Evolutionary conservation across 2,888 invertebrate species (phyloP), one percentile per base, ranked within the genome.

Genomic region (Alitta virens): DNA sequence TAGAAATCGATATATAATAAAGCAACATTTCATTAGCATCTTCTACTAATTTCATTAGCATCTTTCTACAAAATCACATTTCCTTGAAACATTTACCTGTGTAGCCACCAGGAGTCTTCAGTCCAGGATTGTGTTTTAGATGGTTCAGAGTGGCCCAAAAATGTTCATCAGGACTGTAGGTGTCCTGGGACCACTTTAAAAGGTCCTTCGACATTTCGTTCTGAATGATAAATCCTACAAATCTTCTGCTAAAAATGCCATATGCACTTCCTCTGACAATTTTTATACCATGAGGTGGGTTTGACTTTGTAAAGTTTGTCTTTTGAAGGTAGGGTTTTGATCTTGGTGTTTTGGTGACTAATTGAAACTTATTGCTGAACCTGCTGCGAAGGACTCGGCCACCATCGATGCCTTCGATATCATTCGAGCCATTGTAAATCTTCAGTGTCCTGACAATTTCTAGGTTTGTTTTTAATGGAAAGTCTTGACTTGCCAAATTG

Each of bases 361-460:
- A 16, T 38, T 5, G 5, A 24, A 24, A 55, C 16, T 7, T 23
- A 5, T 27, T 14, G 2, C 33, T 27, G 18, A 55, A 55, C 18
- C 55, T 56, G 1, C 16, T 21, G 16, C 9, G 26, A 14, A 74
- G 40, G 64, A 71, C 69, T 12, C 73, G 60, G 3, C 60, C 57
- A 0, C 69, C 71, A 0, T 70, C 72, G 9, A 77, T 67, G 0
- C 76, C 76, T 68, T 78, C 78, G 2, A 79, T 74, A 26, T 78
- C 76, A 64, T 78, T 80, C 27, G 75, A 65, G 27, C 78, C 77
- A 62, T 78, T 77, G 63, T 76, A 76, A 33, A 73, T 71, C 56
- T 71, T 71, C 24, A 80, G 63, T 50, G 78, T 77, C 63, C 74
- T 70, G 5, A 77, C 78, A 16, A 80, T 61, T 67, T 80, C 79